Evolutionary conservation across 2,113 vertebrate genomes (phyloP), one percentile per base, ranked within the genome.

Genomic region (Carettochelys insculpta): DNA sequence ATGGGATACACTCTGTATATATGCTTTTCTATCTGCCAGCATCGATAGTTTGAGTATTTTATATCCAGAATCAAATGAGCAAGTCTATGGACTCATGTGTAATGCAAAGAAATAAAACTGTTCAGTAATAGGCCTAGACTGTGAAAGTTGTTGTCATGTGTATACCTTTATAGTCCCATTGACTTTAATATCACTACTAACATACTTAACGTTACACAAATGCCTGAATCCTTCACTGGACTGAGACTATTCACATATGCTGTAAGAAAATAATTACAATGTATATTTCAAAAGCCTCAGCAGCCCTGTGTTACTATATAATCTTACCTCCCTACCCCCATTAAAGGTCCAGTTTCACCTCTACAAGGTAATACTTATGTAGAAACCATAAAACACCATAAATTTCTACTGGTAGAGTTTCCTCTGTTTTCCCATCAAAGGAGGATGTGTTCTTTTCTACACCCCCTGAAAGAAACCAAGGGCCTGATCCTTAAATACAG

Each of bases 161-260:
- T 61, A 34, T 90, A 95, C n/a, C 8, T 65, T 91, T 95, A 86
- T 78, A 75, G 89, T 65, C 68, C 31, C 17, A 4, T 83, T 11
- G 87, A 81, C 88, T 95, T 92, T 86, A 8, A 0, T 41, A 92
- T 87, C 85, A 92, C 95, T 87, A 34, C 85, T 92, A 90, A 78
- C 81, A 82, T 77, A 88, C 87, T 92, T 93, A 8, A 86, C 95
- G 89, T 93, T 92, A 95, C 90, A 90, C 89, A 76, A 92, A 93
- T 89, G 83, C 89, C 90, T 92, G 95, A 95, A 88, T 81, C 94
- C 95, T 94, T 95, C 92, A 83, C 85, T 95, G 94, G 90, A 96
- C 34, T 65, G n/a, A 27, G 38, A 12, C 25, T 43, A 43, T n/a
- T 65, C 61, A 73, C 71, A 43, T 73, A 45, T 7, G 11, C 41